Evolutionary conservation across 1,140 invertebrate species (phyloP).

Genomic region (Maconellicoccus hirsutus): DNA sequence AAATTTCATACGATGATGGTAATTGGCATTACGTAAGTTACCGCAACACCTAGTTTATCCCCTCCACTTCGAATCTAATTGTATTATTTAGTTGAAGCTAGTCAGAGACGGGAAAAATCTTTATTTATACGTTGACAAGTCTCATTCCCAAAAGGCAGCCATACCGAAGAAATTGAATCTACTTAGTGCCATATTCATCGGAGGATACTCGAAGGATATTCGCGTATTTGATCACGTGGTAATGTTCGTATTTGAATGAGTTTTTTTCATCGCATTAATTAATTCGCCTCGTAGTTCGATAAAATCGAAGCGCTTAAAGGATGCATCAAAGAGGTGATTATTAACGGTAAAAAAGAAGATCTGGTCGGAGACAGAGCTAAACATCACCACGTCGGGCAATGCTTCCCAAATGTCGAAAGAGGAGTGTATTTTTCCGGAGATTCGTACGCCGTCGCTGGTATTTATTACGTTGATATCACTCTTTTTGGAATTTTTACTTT

Average conservation of each 20-base stretch:
- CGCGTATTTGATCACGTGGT: not conserved
- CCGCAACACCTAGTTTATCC: not conserved
- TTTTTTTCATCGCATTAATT: too few relatives aligned
- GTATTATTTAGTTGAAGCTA: not conserved
- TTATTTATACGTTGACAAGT: not conserved
- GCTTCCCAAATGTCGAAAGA: slow-evolving; percentile 70
- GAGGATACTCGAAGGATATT: not conserved
- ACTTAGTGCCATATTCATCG: not conserved
- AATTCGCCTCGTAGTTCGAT: slow-evolving; percentile 40
- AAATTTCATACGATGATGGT: slow-evolving; percentile 59
- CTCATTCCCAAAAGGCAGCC: not conserved
- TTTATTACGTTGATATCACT: slow-evolving; percentile 26
- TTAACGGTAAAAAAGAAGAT: slow-evolving; percentile 64
- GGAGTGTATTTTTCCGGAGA: slow-evolving; percentile 78
- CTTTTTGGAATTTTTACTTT: slow-evolving; percentile 28
- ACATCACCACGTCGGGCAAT: slow-evolving; percentile 66
- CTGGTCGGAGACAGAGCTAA: slow-evolving; percentile 51
- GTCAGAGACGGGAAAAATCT: slow-evolving; percentile 5
- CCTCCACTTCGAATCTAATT: not conserved
- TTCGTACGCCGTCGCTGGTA: slow-evolving; percentile 71
- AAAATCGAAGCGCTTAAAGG: slow-evolving; percentile 68
- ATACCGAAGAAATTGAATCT: not conserved
- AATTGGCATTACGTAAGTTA: slow-evolving; percentile 60
- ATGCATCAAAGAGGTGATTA: slow-evolving; percentile 59
- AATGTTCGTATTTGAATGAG: not conserved